phyloP scores from a whole-genome alignment of 2,113 vertebrate genomes.

The Capreolus pygargus region DNA sequence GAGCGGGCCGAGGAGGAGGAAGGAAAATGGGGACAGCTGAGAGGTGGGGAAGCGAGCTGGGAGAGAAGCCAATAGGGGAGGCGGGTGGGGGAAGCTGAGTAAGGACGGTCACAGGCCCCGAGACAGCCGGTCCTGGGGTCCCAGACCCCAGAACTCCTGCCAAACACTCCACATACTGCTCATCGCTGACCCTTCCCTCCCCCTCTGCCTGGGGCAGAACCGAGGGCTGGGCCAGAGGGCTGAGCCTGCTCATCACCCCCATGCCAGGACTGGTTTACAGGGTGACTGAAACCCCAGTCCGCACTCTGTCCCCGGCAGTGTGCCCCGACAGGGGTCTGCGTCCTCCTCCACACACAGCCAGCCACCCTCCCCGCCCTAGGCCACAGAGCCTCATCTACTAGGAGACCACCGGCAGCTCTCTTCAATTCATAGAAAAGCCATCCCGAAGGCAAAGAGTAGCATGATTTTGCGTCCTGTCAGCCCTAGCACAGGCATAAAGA shows the following conservation, averaged over 20 bases:
- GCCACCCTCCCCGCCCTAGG: not conserved
- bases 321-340: not conserved
- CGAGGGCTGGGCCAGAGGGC: not conserved
- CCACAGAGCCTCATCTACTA: not conserved
- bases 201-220: not conserved
- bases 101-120: not conserved
- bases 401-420: too few species aligned
- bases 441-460: rapidly evolving
- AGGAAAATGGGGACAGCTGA: not conserved
- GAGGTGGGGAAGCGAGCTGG: not conserved
- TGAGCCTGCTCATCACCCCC: not conserved
- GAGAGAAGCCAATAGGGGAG: too few species aligned
- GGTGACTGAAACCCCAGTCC: not conserved
- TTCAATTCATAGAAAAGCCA: not conserved
- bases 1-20: not conserved
- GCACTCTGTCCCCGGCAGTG: rapidly evolving
- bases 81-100: not conserved
- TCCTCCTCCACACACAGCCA: not conserved
- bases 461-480: not conserved
- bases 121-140: not conserved
- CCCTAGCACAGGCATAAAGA: not conserved
- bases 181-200: not conserved
- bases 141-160: not conserved
- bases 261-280: not conserved
- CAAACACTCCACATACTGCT: too few species aligned